Evolutionary conservation across 2,113 vertebrate genomes (phyloP).

Genomic region (Cnemophilus loriae): DNA sequence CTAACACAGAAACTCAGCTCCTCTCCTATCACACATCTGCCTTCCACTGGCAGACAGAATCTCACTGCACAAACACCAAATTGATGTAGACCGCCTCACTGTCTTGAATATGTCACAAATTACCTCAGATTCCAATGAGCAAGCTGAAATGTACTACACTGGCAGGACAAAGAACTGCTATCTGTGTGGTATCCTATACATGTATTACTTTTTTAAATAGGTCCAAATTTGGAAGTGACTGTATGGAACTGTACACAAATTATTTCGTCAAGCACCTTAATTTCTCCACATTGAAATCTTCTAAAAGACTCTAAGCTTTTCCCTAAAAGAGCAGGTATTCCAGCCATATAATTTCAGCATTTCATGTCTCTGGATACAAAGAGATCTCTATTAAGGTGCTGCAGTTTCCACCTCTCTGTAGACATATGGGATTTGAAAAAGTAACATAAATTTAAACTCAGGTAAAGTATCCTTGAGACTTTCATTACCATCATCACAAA

Average conservation of each 20-base stretch:
- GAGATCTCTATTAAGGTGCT: neutral
- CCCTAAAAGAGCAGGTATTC: neutral
- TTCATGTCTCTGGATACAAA: neutral
- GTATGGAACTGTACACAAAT: neutral
- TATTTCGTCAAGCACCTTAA: neutral
- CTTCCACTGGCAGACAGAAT: neutral
- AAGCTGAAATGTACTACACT: neutral
- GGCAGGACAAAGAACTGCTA: neutral
- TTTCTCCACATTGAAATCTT: neutral
- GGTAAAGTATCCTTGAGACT: neutral
- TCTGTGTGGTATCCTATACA: neutral
- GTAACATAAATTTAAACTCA: neutral
- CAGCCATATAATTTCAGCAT: neutral
- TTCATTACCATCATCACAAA: neutral
- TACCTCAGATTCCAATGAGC: neutral
- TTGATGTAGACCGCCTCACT: neutral
- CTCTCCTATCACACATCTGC: neutral
- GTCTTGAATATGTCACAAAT: neutral
- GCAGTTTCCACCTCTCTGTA: neutral
- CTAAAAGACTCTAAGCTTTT: neutral
- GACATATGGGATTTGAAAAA: neutral
- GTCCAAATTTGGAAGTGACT: neutral
- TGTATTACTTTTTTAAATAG: neutral
- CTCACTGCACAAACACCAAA: neutral
- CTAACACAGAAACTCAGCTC: neutral